A percentile compares a stretch with the other conserved stretches of the same genome.
These are phyloP conservation scores for Clamator glandarius DNA, from an alignment of 2,797 vertebrate genomes.

Conservation along the genomic window DNA sequence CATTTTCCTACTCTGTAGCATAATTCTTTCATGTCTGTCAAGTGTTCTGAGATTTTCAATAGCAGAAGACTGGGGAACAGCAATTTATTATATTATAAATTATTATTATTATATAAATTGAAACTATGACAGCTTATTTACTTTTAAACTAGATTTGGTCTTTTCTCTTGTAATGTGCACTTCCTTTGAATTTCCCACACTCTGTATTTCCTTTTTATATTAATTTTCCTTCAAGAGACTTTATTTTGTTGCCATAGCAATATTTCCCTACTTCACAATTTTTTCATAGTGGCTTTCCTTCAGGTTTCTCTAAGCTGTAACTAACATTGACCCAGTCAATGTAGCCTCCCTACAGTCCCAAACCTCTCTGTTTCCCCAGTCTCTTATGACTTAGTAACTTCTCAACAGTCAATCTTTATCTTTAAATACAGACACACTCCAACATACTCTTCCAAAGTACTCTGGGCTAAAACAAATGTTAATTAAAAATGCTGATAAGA, in stretches of 20 bases:
- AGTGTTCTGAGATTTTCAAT: background rate
- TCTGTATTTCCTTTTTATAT: background rate
- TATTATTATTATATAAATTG: background rate
- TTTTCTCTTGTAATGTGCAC: background rate
- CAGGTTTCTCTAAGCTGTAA: conserved; percentile 10
- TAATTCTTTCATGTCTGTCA: background rate
- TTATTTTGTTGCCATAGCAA: conserved; percentile 48
- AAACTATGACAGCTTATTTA: background rate
- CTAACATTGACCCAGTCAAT: background rate
- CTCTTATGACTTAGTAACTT: conserved; percentile 48
- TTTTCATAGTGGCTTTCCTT: conserved; percentile 28
- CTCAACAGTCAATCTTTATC: conserved; percentile 65
- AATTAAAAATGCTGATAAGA: conserved; percentile 76
- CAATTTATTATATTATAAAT: background rate
- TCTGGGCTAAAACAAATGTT: conserved; percentile 71
- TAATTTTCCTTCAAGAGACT: conserved; percentile 22
- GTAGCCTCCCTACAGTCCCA: background rate
- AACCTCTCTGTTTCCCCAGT: conserved; percentile 29
- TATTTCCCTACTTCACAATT: conserved; percentile 30
- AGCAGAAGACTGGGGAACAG: background rate
- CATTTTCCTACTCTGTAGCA: background rate
- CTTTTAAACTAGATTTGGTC: background rate
- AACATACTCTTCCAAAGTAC: conserved; percentile 58
- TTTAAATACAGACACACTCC: conserved; percentile 65
- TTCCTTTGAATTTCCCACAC: conserved; percentile 15